A percentile compares a stretch with the other conserved stretches of the same genome.
Evolutionary conservation across 2,113 vertebrate species (phyloP).

Genomic region (Gobio gobio): DNA sequence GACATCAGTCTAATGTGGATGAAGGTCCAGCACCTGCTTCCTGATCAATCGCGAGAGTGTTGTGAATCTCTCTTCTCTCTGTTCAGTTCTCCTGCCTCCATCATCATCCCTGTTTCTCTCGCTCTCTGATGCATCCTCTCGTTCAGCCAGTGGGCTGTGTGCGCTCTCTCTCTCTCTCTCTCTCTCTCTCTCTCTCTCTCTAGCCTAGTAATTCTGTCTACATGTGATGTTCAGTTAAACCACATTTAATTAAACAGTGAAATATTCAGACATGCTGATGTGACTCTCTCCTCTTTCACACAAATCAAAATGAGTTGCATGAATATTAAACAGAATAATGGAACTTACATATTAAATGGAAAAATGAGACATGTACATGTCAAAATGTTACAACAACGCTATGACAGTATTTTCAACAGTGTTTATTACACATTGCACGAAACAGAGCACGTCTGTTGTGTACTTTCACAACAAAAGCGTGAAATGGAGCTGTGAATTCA

Average conservation of each 20-base stretch:
- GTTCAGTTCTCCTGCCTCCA: conserved; percentile 19
- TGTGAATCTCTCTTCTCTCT: conserved; percentile 19
- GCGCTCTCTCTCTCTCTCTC: conserved; percentile 10
- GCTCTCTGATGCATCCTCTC: neutral
- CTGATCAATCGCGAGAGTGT: conserved; percentile 7
- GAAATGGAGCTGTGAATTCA: neutral
- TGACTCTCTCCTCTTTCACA: neutral
- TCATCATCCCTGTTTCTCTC: conserved; percentile 12
- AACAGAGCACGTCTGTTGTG: neutral
- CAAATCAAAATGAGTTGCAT: conserved; percentile 5
- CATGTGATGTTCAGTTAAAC: neutral
- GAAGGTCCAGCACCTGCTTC: conserved; percentile 28
- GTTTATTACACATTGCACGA: neutral
- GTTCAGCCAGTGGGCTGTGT: neutral
- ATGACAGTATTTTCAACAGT: neutral
- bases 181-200: conserved; percentile 33
- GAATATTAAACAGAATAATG: neutral
- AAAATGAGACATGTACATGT: conserved; percentile 4
- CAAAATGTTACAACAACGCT: neutral
- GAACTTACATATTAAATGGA: neutral
- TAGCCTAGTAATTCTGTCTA: neutral
- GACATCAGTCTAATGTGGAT: conserved; percentile 13
- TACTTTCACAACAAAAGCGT: neutral
- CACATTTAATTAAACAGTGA: conserved; percentile 28
- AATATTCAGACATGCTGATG: neutral